Evolutionary conservation across 2,888 invertebrate species (phyloP).

Genomic region (Zygaena filipendulae): DNA sequence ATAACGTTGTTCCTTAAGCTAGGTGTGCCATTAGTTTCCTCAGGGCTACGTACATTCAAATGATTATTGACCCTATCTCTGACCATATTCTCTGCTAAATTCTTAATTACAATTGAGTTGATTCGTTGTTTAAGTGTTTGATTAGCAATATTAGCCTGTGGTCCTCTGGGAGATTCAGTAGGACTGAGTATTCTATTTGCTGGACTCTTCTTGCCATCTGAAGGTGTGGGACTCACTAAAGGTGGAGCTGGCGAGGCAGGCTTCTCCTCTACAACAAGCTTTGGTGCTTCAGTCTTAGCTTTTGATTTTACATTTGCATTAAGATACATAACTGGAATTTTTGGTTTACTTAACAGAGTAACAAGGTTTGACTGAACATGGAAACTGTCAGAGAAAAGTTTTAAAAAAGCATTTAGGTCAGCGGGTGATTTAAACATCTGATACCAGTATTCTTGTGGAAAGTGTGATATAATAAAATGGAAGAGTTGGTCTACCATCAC

Average conservation of each 20-base stretch:
- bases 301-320: conserved; percentile 62
- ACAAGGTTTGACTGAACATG: conserved; percentile 94
- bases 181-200: conserved; percentile 64
- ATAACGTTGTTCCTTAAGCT: conserved; percentile 53
- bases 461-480: conserved; percentile 80
- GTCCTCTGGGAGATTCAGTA: conserved; percentile 56
- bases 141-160: conserved; percentile 68
- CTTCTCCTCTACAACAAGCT: conserved; percentile 50
- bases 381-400: conserved; percentile 94
- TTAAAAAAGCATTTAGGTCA: conserved; percentile 89
- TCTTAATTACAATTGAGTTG: conserved; percentile 88
- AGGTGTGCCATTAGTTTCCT: conserved; percentile 51
- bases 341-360: conserved; percentile 81
- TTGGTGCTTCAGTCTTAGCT: conserved; percentile 61
- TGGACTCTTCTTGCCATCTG: conserved; percentile 52
- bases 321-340: conserved; percentile 71
- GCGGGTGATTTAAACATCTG: conserved; percentile 91
- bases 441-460: conserved; percentile 82
- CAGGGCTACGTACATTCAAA: conserved; percentile 48
- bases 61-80: conserved; percentile 59
- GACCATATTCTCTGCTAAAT: conserved; percentile 86
- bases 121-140: conserved; percentile 90
- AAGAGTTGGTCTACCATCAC: conserved; percentile 90
- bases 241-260: conserved; percentile 44
- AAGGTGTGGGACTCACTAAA: conserved; percentile 50